These are phyloP conservation scores for Rhea americana DNA, from an alignment of 2,113 vertebrate species.

Conservation along the genomic window DNA sequence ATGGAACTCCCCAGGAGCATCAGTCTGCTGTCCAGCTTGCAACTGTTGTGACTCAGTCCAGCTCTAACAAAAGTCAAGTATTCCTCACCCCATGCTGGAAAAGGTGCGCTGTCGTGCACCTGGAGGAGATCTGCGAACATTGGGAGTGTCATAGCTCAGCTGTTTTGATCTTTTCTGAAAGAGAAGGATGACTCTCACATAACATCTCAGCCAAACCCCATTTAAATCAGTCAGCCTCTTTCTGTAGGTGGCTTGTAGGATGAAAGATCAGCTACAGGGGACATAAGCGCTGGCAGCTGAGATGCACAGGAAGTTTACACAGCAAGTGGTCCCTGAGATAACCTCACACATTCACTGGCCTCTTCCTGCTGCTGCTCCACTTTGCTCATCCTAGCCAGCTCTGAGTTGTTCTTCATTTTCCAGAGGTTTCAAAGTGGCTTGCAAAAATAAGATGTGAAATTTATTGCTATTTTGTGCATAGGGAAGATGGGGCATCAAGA, in stretches of 20 bases:
- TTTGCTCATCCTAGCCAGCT: neutral
- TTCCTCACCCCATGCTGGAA: neutral
- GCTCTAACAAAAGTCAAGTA: neutral
- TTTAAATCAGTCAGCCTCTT: neutral
- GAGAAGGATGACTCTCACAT: neutral
- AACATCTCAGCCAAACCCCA: neutral
- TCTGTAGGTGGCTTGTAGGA: accelerated
- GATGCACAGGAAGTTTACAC: neutral
- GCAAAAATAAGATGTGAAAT: neutral
- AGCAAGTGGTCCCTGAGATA: neutral
- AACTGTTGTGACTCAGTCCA: neutral
- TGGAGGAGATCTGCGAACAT: neutral
- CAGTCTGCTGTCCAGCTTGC: neutral
- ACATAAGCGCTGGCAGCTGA: neutral
- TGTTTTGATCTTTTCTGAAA: neutral
- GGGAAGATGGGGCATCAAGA: neutral
- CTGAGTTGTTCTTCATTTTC: neutral
- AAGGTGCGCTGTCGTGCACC: accelerated
- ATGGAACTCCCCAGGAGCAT: neutral
- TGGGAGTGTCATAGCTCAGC: neutral
- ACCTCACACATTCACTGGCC: neutral
- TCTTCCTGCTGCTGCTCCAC: neutral
- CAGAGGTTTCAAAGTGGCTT: neutral
- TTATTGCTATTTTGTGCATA: neutral
- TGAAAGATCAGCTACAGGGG: neutral